Conservation (phyloP, 2,888 invertebrate genomes). For the Drosophila multiciliata region DNA sequence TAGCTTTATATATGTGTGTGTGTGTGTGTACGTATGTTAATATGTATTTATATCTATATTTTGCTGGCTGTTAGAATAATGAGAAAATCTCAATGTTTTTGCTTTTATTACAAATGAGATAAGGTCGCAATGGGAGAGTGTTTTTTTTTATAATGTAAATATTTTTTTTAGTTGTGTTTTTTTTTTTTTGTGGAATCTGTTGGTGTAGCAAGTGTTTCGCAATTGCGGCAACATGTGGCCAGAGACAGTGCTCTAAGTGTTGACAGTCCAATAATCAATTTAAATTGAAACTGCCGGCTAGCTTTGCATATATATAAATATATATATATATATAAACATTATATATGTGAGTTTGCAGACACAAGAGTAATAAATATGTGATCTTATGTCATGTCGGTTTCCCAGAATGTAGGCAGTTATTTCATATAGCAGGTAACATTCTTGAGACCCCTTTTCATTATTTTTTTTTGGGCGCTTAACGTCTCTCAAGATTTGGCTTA, state of each 20-base stretch:
- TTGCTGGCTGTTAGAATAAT: slow-evolving; percentile 5
- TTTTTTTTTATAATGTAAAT: not conserved
- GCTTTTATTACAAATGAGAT: slow-evolving; percentile 27
- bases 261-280: slow-evolving; percentile 71
- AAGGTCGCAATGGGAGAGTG: slow-evolving; percentile 19
- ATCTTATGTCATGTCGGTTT: slow-evolving; percentile 68
- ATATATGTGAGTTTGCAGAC: not conserved
- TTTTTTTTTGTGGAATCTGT: slow-evolving; percentile 5
- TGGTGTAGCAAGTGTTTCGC: slow-evolving; percentile 32
- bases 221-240: slow-evolving; percentile 61
- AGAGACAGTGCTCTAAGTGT: slow-evolving; percentile 46
- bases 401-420: slow-evolving; percentile 47
- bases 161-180: not conserved
- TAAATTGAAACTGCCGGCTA: slow-evolving; percentile 59
- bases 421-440: slow-evolving; percentile 62
- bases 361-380: slow-evolving; percentile 12
- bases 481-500: slow-evolving; percentile 46
- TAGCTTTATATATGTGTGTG: not conserved
- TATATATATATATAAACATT: not conserved
- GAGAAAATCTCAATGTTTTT: slow-evolving; percentile 24
- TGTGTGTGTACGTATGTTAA: not conserved
- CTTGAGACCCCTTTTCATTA: slow-evolving; percentile 23
- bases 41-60: not conserved
- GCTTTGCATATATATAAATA: not conserved
- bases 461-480: slow-evolving; percentile 14